Evolutionary conservation across 2,797 vertebrate genomes (phyloP).

Genomic region (Phoebastria nigripes): DNA sequence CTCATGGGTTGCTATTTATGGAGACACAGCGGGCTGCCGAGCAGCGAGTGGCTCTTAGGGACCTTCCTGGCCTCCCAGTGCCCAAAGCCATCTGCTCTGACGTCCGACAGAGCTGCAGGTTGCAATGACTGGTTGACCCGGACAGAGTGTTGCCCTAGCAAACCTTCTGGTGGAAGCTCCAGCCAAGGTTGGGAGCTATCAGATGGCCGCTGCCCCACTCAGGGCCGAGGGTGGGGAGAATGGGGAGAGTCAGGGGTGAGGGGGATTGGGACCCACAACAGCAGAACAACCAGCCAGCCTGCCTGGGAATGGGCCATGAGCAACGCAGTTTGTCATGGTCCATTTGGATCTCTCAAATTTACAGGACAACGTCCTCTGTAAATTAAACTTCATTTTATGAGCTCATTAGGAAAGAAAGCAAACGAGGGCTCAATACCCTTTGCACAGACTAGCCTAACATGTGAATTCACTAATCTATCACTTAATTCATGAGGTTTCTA

Average conservation of each 20-base stretch:
- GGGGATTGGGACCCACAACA: background rate
- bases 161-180: background rate
- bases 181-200: background rate
- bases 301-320: background rate
- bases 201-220: background rate
- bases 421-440: background rate
- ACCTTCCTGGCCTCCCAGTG: background rate
- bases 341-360: background rate
- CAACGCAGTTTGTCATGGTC: background rate
- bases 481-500: background rate
- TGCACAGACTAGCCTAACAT: background rate
- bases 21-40: fast-evolving
- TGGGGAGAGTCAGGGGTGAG: background rate
- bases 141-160: background rate
- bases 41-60: background rate
- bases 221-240: background rate
- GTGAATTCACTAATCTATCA: background rate
- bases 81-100: background rate
- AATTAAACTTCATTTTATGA: background rate
- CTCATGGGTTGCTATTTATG: background rate
- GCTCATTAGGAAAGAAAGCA: background rate
- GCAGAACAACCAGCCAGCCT: background rate
- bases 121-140: background rate
- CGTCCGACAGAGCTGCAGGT: background rate
- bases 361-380: background rate